phyloP scores from a whole-genome alignment of 2,888 invertebrate genomes.

The Pammene aurita region DNA sequence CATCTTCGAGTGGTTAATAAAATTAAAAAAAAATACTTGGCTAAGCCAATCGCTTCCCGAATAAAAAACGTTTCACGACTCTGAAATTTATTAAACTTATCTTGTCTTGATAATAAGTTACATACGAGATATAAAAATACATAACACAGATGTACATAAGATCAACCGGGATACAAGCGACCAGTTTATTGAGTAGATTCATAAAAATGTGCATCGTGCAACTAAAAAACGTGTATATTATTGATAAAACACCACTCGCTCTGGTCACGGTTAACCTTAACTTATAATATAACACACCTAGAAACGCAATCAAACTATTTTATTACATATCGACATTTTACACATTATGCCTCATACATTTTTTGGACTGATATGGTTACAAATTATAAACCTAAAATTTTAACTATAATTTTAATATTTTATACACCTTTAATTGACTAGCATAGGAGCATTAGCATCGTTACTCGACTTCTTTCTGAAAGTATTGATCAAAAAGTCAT shows the following conservation, averaged over 20 bases:
- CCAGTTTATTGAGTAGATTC: background rate
- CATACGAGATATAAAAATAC: background rate
- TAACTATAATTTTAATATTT: background rate
- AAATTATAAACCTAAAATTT: background rate
- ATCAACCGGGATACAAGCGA: background rate
- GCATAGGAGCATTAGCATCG: constrained; percentile 65
- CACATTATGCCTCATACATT: constrained; percentile 2
- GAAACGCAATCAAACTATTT: constrained; percentile 1
- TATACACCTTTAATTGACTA: constrained; percentile 57
- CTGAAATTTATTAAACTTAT: background rate
- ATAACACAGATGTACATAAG: background rate
- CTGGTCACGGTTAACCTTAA: background rate
- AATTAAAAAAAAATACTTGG: too few species aligned
- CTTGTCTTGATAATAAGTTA: background rate
- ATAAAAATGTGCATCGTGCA: background rate
- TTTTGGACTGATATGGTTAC: background rate
- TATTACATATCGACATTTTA: too few species aligned
- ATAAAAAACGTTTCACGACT: background rate
- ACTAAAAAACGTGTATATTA: background rate
- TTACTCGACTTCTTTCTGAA: constrained; percentile 62
- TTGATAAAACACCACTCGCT: background rate
- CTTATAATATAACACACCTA: background rate
- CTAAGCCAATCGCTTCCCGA: background rate
- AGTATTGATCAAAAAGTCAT: constrained; percentile 72
- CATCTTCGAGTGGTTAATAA: too few species aligned